Conservation (phyloP, 1,140 invertebrate species). For the Dermatophagoides farinae region DNA sequence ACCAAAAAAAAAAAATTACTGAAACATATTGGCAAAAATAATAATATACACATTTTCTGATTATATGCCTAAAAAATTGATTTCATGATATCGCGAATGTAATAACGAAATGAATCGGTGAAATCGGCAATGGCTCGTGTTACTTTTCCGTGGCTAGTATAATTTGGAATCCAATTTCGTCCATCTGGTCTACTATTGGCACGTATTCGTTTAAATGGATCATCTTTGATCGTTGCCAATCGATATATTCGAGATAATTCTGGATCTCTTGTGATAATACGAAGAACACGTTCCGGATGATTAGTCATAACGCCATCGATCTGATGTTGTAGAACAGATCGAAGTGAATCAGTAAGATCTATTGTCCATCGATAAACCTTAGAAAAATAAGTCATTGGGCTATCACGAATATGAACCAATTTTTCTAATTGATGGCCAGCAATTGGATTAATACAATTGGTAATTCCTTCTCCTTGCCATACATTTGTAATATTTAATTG, state of each 20-base stretch:
- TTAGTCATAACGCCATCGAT: conserved; percentile 20
- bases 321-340: conserved; percentile 4
- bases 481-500: conserved; percentile 6
- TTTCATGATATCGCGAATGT: too few species aligned
- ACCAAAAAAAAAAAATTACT: too few species aligned
- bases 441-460: conserved; percentile 18
- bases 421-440: not conserved
- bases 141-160: too few species aligned
- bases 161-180: too few species aligned
- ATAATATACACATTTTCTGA: not conserved
- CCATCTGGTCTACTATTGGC: too few species aligned
- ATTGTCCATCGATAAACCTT: conserved; percentile 22
- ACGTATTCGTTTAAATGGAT: conserved; percentile 9
- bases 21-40: too few species aligned
- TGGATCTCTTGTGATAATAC: conserved; percentile 12
- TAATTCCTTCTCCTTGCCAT: conserved; percentile 21
- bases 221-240: conserved; percentile 16
- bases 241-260: conserved; percentile 7
- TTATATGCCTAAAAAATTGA: not conserved
- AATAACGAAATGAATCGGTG: too few species aligned
- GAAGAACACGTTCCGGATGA: conserved; percentile 14
- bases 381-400: not conserved
- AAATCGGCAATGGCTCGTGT: too few species aligned
- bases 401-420: conserved; percentile 1
- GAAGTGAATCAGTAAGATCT: conserved; percentile 14